Conservation (phyloP, 2,888 invertebrate species). For the Tyria jacobaeae region DNA sequence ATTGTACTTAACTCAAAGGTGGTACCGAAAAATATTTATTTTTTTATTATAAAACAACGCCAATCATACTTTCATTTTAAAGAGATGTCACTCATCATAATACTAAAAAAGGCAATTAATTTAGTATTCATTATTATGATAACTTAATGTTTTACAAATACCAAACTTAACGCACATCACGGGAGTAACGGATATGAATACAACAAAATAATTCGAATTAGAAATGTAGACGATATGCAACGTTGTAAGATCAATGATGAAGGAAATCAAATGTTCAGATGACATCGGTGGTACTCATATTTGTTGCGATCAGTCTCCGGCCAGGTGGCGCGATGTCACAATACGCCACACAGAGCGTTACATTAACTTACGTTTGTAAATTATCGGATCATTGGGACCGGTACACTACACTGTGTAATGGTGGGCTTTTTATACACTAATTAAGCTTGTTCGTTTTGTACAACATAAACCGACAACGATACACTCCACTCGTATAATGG, state of each 20-base stretch:
- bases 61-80: constrained; percentile 76
- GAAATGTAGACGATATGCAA: constrained; percentile 86
- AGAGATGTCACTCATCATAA: constrained; percentile 78
- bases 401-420: constrained; percentile 58
- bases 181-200: constrained; percentile 80
- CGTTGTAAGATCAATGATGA: constrained; percentile 80
- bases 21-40: constrained; percentile 84
- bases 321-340: constrained; percentile 65
- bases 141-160: constrained; percentile 75
- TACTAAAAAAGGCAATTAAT: constrained; percentile 75
- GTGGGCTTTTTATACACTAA: constrained; percentile 69
- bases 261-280: constrained; percentile 70
- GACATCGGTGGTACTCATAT: constrained; percentile 82
- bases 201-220: constrained; percentile 82
- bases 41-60: constrained; percentile 71
- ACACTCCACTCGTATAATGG: constrained; percentile 56
- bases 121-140: constrained; percentile 74
- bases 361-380: constrained; percentile 43
- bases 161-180: constrained; percentile 77
- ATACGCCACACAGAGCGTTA: constrained; percentile 42
- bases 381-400: constrained; percentile 58
- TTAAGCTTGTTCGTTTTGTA: constrained; percentile 74
- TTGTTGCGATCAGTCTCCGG: constrained; percentile 73
- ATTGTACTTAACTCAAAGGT: constrained; percentile 86
- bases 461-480: constrained; percentile 64